These are phyloP conservation scores for Oceanodroma tethys DNA, from an alignment of 2,113 vertebrate species.

Conservation along the genomic window DNA sequence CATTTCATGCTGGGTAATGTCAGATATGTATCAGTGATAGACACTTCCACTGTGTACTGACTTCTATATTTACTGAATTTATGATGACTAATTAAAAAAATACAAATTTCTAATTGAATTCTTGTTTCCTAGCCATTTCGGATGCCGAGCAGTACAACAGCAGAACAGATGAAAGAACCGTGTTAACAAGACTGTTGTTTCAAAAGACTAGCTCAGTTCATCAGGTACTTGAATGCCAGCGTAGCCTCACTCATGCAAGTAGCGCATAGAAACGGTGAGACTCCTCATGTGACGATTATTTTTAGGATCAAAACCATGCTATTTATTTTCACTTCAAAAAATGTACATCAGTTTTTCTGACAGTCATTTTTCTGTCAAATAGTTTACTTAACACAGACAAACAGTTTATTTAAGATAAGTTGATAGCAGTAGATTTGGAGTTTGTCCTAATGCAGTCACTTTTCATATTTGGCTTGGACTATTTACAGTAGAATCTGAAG, in stretches of 20 bases:
- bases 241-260: not conserved
- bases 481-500: not conserved
- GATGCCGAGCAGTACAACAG: not conserved
- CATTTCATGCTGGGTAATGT: not conserved
- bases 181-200: not conserved
- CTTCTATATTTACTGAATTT: not conserved
- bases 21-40: not conserved
- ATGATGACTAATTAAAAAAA: not conserved
- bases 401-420: conserved; percentile 14
- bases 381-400: not conserved
- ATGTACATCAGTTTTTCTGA: not conserved
- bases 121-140: not conserved
- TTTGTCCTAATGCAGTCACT: not conserved
- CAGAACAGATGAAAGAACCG: not conserved
- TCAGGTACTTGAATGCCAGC: not conserved
- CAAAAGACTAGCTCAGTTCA: not conserved
- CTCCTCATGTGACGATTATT: not conserved
- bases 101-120: not conserved
- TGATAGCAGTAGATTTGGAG: not conserved
- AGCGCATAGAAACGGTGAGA: not conserved
- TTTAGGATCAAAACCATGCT: not conserved
- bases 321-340: conserved; percentile 20
- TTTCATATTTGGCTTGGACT: conserved; percentile 15
- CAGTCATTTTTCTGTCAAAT: not conserved
- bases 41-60: not conserved